Base-by-base conservation (phyloP, 2,113 vertebrate genomes). In the Rhinolophus sinicus region DNA sequence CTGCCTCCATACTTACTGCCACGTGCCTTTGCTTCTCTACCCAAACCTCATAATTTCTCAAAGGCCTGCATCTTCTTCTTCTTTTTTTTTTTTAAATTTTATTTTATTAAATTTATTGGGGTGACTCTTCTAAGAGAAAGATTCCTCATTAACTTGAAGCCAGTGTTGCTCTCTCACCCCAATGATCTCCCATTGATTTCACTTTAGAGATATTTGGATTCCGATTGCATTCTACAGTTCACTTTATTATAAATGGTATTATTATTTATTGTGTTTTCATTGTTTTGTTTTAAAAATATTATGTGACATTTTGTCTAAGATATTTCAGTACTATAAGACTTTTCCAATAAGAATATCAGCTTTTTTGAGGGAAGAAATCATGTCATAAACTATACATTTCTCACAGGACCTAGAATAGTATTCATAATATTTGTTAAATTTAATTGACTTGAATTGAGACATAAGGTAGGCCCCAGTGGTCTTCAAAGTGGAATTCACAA, bases 201-300 rank as follows among this genome's bases (percentile, higher is more conserved):
- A 54, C 21, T 65, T 95, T 56, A 64, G 69, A 87, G n/a, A 50
- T 5, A 54, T 60, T 56, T 77, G n/a, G 40, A 93, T 54, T 6
- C 21, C 58, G 26, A 76, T 75, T 90, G 82, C 82, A 87, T 81
- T 69, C 18, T 5, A 52, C 58, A 90, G 33, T 24, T 93, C 5
- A 64, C 22, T 78, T 77, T 82, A 82, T 90, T 52, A 81, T 58
- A 82, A 94, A 72, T 8, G 38, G 15, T 15, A 70, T 67, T 30
- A 40, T 56, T 81, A 77, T 47, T 22, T 84, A 33, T 64, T 75
- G 44, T 81, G 18, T 19, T 81, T 80, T 60, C 72, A 64, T 67
- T 67, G 58, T 85, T 62, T 93, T 77, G 19, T 16, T 92, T 95
- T 67, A 6, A 92, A 83, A 78, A 21, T 92, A 30, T 38, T 75